A percentile compares a stretch with the other conserved stretches of the same genome.
phyloP scores from a whole-genome alignment of 2,113 vertebrate species.

The Coryphaenoides rupestris region DNA sequence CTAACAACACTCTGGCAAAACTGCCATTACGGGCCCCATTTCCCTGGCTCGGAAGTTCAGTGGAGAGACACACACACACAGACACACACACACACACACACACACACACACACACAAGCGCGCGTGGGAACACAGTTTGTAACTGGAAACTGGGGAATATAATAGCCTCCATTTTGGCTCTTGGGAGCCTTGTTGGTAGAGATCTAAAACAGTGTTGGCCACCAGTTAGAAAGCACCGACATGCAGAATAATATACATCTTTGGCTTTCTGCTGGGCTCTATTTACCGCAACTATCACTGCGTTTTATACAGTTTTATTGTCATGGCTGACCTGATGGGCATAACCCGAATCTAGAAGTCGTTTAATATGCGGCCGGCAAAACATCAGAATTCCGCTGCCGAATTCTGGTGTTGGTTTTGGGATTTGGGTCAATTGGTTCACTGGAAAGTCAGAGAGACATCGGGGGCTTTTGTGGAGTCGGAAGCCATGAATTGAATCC shows the following conservation, averaged over 20 bases:
- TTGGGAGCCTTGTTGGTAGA: constrained; percentile 32
- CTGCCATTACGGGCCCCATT: constrained; percentile 68
- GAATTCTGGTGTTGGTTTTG: constrained; percentile 16
- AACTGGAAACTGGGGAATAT: constrained; percentile 55
- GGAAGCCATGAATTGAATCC: constrained; percentile 25
- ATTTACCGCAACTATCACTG: no score
- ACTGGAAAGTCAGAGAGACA: constrained; percentile 36
- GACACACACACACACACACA: constrained; percentile 29
- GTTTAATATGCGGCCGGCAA: not conserved
- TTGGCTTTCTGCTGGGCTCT: no score
- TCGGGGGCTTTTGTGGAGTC: constrained; percentile 46
- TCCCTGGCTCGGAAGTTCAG: constrained; percentile 65
- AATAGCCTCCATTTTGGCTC: constrained; percentile 52
- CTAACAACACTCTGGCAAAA: constrained; percentile 66
- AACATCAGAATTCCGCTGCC: constrained; percentile 1
- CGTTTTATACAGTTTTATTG: no score
- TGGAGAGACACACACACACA: constrained; percentile 47
- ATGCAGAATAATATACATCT: no score
- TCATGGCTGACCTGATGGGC: no score
- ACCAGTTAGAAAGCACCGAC: constrained; percentile 11
- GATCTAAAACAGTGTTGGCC: constrained; percentile 32
- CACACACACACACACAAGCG: constrained; percentile 26
- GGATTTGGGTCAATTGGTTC: constrained; percentile 36
- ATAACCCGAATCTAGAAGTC: not conserved
- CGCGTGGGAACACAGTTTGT: no score